phyloP scores from a whole-genome alignment of 2,797 vertebrate genomes.

The Pseudochirops corinnae region DNA sequence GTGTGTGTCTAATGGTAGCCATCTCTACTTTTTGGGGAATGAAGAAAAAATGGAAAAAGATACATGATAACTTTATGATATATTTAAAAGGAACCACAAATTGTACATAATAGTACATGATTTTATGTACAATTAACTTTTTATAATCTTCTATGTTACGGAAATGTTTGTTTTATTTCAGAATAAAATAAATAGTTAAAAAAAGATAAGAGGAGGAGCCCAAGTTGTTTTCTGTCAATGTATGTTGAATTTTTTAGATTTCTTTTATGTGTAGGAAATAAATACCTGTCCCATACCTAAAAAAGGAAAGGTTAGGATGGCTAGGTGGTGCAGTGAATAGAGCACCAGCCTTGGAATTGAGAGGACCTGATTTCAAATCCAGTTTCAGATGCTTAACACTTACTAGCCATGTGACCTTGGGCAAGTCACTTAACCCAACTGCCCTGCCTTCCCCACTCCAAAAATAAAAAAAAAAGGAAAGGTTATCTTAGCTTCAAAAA shows the following conservation, averaged over 20 bases:
- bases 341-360: no score
- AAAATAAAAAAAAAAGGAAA: background rate
- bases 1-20: background rate
- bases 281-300: background rate
- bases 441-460: no score
- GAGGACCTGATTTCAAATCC: no score
- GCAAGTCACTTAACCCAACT: no score
- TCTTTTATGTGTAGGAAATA: background rate
- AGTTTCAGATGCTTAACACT: no score
- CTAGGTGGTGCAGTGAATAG: no score
- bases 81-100: background rate
- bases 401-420: no score
- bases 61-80: background rate
- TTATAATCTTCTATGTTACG: background rate
- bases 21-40: background rate
- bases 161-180: background rate
- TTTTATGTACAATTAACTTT: background rate
- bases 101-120: background rate
- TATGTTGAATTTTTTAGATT: background rate
- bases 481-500: background rate
- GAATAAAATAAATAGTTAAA: background rate
- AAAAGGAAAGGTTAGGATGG: background rate
- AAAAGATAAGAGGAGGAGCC: background rate
- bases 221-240: background rate
- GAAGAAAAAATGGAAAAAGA: background rate